Conservation (phyloP, 2,113 vertebrate genomes). For the Orycteropus afer region DNA sequence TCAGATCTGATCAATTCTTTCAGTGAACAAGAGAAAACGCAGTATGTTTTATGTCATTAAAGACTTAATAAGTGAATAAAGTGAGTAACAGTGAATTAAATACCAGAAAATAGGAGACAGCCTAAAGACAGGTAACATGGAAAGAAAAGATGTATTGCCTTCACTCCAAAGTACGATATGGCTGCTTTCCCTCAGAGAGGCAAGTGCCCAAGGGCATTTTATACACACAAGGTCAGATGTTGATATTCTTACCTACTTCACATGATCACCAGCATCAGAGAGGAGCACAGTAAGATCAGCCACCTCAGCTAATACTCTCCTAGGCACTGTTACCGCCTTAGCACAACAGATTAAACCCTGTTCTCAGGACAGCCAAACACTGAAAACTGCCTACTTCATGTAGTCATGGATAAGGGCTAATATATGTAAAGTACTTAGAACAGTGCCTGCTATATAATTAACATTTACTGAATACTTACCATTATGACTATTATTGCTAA, state of each 20-base stretch:
- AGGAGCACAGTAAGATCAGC: neutral
- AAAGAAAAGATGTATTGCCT: neutral
- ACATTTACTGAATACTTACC: neutral
- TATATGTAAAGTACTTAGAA: too few relatives aligned
- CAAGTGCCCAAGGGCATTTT: neutral
- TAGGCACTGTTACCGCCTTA: neutral
- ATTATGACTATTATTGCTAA: neutral
- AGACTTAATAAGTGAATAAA: neutral
- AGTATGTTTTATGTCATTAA: slow-evolving; percentile 12
- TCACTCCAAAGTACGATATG: neutral
- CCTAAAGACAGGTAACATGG: neutral
- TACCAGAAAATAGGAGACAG: neutral
- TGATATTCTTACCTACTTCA: neutral
- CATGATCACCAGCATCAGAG: neutral
- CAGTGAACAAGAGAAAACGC: neutral
- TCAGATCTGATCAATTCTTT: neutral
- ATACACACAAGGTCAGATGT: neutral
- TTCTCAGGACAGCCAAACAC: neutral
- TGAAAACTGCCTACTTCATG: neutral
- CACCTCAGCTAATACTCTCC: neutral
- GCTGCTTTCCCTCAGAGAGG: neutral
- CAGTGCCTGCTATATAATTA: neutral
- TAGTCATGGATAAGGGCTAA: neutral
- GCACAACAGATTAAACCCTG: neutral
- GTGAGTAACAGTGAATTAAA: neutral